phyloP scores from a whole-genome alignment of 2,797 vertebrate genomes.

The Scarus forsteni region DNA sequence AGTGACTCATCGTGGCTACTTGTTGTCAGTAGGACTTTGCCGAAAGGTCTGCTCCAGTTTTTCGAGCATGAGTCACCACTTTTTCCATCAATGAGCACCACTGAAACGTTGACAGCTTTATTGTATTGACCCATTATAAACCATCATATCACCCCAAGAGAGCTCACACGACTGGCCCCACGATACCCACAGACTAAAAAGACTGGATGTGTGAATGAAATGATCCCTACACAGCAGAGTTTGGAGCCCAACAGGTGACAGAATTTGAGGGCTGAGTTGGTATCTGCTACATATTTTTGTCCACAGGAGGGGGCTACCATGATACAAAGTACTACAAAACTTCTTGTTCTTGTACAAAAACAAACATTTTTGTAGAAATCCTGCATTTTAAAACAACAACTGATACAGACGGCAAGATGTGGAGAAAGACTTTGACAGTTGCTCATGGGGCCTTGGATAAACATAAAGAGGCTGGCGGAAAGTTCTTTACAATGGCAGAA shows the following conservation, averaged over 20 bases:
- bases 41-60: slow-evolving; percentile 37
- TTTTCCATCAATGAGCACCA: slow-evolving; percentile 21
- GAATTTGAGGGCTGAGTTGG: slow-evolving; percentile 65
- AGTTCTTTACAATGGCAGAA: slow-evolving; percentile 76
- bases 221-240: slow-evolving; percentile 74
- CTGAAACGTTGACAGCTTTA: slow-evolving; percentile 34
- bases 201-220: slow-evolving; percentile 53
- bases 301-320: slow-evolving; percentile 77
- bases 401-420: slow-evolving; percentile 63
- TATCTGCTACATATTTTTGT: slow-evolving; percentile 81
- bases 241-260: slow-evolving; percentile 62
- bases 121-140: slow-evolving; percentile 31
- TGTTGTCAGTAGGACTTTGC: slow-evolving; percentile 19
- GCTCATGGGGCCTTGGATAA: slow-evolving; percentile 60
- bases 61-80: slow-evolving; percentile 33
- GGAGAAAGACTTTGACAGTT: slow-evolving; percentile 55
- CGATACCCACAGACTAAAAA: slow-evolving; percentile 51
- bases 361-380: slow-evolving; percentile 84
- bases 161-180: slow-evolving; percentile 48
- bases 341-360: slow-evolving; percentile 86
- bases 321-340: slow-evolving; percentile 88
- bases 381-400: slow-evolving; percentile 77
- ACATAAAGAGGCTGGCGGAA: slow-evolving; percentile 66
- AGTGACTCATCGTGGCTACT: slow-evolving; percentile 47
- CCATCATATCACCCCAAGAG: slow-evolving; percentile 62